A percentile compares a stretch with the other conserved stretches of the same genome.
Evolutionary conservation across 64 coral and sea anemone genomes (phyloP).

Genomic region (Catalaphyllia jardinei): DNA sequence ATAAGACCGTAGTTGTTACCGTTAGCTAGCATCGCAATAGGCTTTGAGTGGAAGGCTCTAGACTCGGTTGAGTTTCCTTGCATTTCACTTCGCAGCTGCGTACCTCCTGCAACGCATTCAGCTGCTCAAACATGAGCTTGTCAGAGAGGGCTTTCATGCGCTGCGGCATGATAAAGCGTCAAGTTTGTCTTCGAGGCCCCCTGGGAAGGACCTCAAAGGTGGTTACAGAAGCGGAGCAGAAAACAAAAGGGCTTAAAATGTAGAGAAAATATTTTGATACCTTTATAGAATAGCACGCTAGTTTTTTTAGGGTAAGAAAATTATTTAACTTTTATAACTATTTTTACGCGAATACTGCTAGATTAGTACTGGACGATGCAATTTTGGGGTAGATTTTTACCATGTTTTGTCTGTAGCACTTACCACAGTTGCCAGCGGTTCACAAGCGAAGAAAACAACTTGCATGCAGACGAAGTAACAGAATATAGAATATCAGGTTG

Average conservation of each 20-base stretch:
- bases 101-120: background rate
- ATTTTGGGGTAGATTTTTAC: too few relatives aligned
- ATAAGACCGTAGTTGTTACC: background rate
- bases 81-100: background rate
- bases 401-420: too few relatives aligned
- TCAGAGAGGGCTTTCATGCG: too few relatives aligned
- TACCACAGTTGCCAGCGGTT: too few relatives aligned
- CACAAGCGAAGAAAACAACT: too few relatives aligned
- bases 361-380: background rate
- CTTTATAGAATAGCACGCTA: background rate
- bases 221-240: background rate
- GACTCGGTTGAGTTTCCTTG: too few relatives aligned
- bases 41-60: too few relatives aligned
- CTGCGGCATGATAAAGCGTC: background rate
- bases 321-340: background rate
- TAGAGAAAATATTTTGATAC: background rate
- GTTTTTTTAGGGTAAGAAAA: background rate
- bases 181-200: background rate
- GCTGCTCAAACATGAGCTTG: background rate
- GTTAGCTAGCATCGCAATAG: background rate
- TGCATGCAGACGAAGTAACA: too few relatives aligned
- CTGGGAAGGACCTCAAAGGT: background rate
- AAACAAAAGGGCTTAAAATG: background rate
- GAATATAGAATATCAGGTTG: too few relatives aligned
- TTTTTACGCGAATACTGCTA: background rate